These are phyloP conservation scores for Rhinoraja longicauda DNA, from an alignment of 2,797 vertebrate species.

Conservation along the genomic window DNA sequence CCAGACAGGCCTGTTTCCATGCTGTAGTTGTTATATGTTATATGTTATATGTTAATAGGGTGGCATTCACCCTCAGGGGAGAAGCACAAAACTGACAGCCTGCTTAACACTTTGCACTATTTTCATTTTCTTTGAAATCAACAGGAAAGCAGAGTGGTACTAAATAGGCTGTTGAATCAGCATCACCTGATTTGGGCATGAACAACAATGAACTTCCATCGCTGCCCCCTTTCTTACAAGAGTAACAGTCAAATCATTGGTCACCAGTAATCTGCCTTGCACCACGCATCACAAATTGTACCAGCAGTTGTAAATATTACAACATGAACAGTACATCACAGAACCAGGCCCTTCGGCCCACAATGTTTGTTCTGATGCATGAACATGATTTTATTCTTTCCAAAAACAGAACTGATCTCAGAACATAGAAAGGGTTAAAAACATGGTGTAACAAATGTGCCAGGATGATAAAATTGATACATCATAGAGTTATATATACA, in stretches of 20 bases:
- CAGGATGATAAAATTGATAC: neutral
- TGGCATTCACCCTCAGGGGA: neutral
- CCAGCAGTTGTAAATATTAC: neutral
- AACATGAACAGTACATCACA: no score
- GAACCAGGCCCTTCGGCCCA: no score
- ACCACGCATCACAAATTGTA: neutral
- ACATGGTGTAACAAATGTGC: neutral
- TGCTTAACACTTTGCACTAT: neutral
- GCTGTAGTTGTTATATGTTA: no score
- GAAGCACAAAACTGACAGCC: neutral
- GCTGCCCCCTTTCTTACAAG: neutral
- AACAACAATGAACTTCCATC: no score
- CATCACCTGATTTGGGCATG: neutral
- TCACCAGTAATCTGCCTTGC: neutral
- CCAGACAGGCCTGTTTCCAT: no score
- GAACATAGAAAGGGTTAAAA: neutral
- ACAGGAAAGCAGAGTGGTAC: no score
- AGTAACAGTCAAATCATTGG: neutral
- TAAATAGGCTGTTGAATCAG: no score
- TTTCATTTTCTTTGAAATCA: neutral
- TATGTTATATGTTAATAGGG: no score
- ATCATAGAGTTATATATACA: no score
- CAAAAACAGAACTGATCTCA: neutral
- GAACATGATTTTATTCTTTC: neutral
- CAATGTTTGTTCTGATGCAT: no score